Percentiles rank a stretch among this genome's conserved stretches.
Conservation (phyloP, 92 coral and sea anemone species). For the Ricordea florida region DNA sequence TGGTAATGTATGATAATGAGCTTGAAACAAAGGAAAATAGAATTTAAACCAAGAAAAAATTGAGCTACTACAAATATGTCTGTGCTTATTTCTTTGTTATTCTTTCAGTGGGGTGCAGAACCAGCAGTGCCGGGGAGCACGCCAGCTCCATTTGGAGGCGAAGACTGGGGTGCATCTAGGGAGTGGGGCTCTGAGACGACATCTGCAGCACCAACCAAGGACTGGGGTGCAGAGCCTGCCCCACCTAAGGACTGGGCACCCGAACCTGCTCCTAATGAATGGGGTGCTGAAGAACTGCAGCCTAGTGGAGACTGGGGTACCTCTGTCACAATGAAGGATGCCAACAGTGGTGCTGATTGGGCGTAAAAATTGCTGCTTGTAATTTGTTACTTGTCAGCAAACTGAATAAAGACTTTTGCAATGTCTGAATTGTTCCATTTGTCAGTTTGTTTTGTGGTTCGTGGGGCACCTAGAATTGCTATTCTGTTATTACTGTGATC, state of each 20-base stretch:
- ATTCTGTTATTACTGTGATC: too few relatives aligned
- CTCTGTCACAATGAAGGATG: conserved; percentile 66
- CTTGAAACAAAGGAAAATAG: too few relatives aligned
- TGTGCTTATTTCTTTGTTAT: not conserved
- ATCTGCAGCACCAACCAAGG: not conserved
- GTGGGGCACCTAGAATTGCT: too few relatives aligned
- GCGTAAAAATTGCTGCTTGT: conserved; percentile 8
- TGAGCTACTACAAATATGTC: too few relatives aligned
- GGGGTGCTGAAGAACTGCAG: conserved; percentile 43
- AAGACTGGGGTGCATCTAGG: conserved; percentile 9
- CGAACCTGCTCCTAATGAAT: conserved; percentile 24
- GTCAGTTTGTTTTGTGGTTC: too few relatives aligned
- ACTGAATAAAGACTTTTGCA: not conserved
- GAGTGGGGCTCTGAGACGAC: conserved; percentile 57
- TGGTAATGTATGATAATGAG: too few relatives aligned
- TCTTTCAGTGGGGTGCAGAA: conserved; percentile 89
- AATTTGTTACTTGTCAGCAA: not conserved
- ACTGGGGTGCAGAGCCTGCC: conserved; percentile 5
- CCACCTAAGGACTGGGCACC: conserved; percentile 16
- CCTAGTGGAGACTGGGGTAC: conserved; percentile 74
- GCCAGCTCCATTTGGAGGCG: not conserved
- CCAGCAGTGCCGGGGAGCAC: conserved; percentile 24
- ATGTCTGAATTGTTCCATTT: conserved; percentile 11
- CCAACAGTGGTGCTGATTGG: conserved; percentile 59
- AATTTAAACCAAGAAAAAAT: too few relatives aligned